phyloP scores from a whole-genome alignment of 1,140 invertebrate genomes.

The Pantala flavescens region DNA sequence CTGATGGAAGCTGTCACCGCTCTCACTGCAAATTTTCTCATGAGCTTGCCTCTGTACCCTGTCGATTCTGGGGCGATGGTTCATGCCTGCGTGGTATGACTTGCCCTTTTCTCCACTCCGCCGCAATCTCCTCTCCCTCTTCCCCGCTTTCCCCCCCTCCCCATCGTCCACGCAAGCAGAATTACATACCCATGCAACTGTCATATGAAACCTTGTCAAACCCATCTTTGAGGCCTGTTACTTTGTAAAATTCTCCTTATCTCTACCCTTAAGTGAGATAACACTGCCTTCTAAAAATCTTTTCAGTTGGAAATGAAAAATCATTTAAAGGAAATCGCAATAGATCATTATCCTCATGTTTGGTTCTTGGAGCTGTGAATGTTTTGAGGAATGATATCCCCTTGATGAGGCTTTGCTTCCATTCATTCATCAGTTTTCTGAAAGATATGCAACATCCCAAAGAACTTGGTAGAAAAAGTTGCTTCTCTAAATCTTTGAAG shows the following conservation, averaged over 20 bases:
- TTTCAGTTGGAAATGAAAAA: too few species aligned
- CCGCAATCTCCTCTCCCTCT: neutral
- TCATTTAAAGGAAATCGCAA: too few species aligned
- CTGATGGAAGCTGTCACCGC: constrained; percentile 41
- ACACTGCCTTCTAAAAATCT: too few species aligned
- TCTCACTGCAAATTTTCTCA: constrained; percentile 43
- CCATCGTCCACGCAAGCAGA: neutral
- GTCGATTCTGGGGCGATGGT: constrained; percentile 39
- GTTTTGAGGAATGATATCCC: too few species aligned
- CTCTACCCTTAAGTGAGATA: too few species aligned
- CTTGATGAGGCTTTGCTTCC: too few species aligned
- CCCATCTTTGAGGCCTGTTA: neutral
- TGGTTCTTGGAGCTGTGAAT: too few species aligned
- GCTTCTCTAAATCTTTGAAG: neutral
- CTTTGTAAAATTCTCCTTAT: neutral
- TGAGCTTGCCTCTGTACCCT: constrained; percentile 41
- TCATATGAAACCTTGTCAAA: neutral
- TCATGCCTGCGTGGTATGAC: constrained; percentile 37
- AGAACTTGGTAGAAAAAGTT: neutral
- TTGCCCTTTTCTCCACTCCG: constrained; percentile 40
- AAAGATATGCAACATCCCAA: neutral
- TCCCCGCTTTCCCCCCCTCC: neutral
- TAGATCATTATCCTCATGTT: too few species aligned
- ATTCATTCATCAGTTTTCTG: neutral
- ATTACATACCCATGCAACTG: neutral